phyloP scores from a whole-genome alignment of 35 echinoderm and acorn worm genomes.

The Diadema setosum region DNA sequence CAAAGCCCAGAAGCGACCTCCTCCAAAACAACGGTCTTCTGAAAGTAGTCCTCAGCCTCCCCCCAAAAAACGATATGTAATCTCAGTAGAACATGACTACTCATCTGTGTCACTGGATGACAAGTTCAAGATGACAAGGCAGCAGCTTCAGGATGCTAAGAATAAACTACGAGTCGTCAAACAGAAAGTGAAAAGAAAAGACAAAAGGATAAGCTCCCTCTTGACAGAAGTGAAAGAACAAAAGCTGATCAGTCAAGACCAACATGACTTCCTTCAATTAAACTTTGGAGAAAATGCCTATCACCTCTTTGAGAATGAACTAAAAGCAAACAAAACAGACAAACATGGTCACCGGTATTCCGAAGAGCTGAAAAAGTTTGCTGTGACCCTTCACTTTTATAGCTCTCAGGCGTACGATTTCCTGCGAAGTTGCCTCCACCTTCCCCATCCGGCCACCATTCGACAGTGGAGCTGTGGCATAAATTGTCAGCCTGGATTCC shows the following conservation, averaged over 20 bases:
- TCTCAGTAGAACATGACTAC: background rate
- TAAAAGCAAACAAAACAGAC: conserved; percentile 26
- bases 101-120: background rate
- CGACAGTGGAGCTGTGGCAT: conserved; percentile 42
- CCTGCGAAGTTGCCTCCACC: conserved; percentile 27
- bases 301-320: conserved; percentile 60
- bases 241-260: conserved; percentile 23
- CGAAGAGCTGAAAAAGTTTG: conserved; percentile 51
- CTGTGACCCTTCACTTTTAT: conserved; percentile 50
- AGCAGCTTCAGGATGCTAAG: conserved; percentile 28
- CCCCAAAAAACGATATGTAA: background rate
- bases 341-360: conserved; percentile 61
- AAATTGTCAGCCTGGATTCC: conserved; percentile 53
- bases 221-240: conserved; percentile 30
- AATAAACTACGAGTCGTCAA: conserved; percentile 41
- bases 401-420: conserved; percentile 38
- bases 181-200: conserved; percentile 60
- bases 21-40: background rate
- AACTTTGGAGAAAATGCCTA: conserved; percentile 36
- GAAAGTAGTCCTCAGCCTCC: background rate
- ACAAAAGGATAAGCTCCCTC: conserved; percentile 20
- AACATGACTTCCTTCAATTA: conserved; percentile 25
- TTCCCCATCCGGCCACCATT: conserved; percentile 48
- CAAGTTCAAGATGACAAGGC: conserved; percentile 23
- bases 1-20: background rate